A percentile compares a stretch with the other conserved stretches of the same genome.
Evolutionary conservation across 2,113 vertebrate genomes (phyloP).

Genomic region (Cyprinodon variegatus): DNA sequence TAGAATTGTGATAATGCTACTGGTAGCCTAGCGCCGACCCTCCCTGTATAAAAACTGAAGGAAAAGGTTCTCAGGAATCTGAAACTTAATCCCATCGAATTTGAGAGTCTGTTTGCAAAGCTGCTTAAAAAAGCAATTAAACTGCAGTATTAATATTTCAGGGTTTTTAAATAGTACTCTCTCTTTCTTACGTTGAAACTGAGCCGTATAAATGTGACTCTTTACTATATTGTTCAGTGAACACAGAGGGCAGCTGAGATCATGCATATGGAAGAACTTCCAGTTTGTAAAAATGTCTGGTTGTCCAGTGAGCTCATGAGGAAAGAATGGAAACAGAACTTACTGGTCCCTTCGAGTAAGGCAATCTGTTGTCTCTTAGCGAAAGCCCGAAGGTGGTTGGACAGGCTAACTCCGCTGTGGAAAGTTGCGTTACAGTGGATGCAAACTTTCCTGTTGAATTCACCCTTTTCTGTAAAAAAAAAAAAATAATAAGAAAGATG

Average conservation of each 20-base stretch:
- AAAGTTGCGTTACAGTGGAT: slow-evolving; percentile 94
- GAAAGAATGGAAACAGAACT: slow-evolving; percentile 58
- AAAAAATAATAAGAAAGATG: not conserved
- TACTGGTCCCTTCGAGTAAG: slow-evolving; percentile 92
- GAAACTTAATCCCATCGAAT: not conserved
- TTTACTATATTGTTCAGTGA: too few relatives aligned
- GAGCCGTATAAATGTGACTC: too few relatives aligned
- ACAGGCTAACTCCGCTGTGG: slow-evolving; percentile 95
- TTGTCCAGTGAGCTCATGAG: not conserved
- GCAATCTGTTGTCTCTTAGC: slow-evolving; percentile 91
- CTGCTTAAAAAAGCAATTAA: too few relatives aligned
- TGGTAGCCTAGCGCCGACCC: too few relatives aligned
- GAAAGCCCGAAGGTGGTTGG: slow-evolving; percentile 94
- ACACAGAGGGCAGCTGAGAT: not conserved
- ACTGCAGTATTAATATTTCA: not conserved
- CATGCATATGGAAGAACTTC: not conserved
- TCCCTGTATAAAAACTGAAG: not conserved
- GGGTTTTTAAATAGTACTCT: too few relatives aligned
- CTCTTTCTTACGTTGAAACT: too few relatives aligned
- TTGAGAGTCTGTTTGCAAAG: not conserved
- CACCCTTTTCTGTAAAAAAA: slow-evolving; percentile 87
- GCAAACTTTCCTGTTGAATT: slow-evolving; percentile 84
- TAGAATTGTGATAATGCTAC: too few relatives aligned
- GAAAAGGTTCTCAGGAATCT: not conserved
- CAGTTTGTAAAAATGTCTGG: not conserved